A percentile compares a stretch with the other conserved stretches of the same genome.
Evolutionary conservation across 2,797 vertebrate genomes (phyloP).

Genomic region (Esox lucius): DNA sequence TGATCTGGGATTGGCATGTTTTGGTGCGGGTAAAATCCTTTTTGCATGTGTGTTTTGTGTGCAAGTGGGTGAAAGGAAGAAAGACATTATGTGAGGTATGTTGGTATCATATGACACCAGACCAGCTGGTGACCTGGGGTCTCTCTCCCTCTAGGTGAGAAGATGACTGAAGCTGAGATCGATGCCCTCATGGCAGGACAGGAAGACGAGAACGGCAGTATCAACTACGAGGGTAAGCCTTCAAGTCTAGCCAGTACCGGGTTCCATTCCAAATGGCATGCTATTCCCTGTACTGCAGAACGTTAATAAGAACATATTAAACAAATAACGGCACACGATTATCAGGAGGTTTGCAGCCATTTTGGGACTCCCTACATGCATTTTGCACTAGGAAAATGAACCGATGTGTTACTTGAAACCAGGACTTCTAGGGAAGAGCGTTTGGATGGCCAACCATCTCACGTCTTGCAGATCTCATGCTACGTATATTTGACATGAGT

Average conservation of each 20-base stretch:
- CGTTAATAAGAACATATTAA: neutral
- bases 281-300: neutral
- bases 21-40: neutral
- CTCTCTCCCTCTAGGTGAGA: conserved; percentile 85
- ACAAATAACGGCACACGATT: neutral
- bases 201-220: conserved; percentile 94
- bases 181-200: conserved; percentile 91
- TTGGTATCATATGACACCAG: neutral
- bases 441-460: neutral
- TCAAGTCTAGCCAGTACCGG: neutral
- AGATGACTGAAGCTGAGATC: conserved; percentile 93
- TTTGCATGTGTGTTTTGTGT: neutral
- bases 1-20: neutral
- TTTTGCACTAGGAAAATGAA: neutral
- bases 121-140: neutral
- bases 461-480: neutral
- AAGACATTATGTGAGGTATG: neutral
- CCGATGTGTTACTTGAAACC: neutral
- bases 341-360: neutral
- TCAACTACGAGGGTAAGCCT: conserved; percentile 93
- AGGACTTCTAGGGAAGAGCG: neutral
- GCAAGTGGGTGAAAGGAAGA: neutral
- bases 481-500: neutral
- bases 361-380: neutral
- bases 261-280: neutral